phyloP scores from a whole-genome alignment of 2,113 vertebrate genomes.

The Pseudolaguvia tuberculata region DNA sequence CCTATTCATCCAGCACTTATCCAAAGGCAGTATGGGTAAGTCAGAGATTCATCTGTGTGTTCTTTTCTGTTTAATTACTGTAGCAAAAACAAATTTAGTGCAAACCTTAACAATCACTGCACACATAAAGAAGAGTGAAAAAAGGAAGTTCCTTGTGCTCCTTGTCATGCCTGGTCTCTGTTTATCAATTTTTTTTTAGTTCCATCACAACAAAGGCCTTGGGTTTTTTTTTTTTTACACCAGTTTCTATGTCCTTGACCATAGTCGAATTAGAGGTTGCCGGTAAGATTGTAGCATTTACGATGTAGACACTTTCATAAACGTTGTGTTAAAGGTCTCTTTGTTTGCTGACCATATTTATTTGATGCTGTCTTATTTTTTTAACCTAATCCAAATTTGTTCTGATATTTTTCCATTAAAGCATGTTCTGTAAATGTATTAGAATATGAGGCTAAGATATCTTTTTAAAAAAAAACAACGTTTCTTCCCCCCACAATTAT shows the following conservation, averaged over 20 bases:
- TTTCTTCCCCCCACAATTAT: background rate
- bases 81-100: background rate
- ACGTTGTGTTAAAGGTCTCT: background rate
- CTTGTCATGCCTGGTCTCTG: background rate
- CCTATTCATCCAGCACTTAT: conserved; percentile 90
- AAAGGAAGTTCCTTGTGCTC: conserved; percentile 3
- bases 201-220: background rate
- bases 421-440: background rate
- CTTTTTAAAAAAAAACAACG: background rate
- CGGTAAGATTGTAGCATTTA: background rate
- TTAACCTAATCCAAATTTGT: background rate
- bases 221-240: background rate
- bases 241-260: background rate
- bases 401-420: background rate
- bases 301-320: background rate
- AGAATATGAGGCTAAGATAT: background rate
- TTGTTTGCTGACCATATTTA: background rate
- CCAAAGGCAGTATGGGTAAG: conserved; percentile 96
- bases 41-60: conserved; percentile 40
- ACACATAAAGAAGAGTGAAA: background rate
- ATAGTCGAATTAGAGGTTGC: background rate
- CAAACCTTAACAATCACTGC: background rate
- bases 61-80: background rate
- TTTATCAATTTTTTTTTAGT: background rate
- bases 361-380: background rate